These are phyloP conservation scores for Enteromius radiatus DNA, from an alignment of 2,797 vertebrate species.

Conservation along the genomic window DNA sequence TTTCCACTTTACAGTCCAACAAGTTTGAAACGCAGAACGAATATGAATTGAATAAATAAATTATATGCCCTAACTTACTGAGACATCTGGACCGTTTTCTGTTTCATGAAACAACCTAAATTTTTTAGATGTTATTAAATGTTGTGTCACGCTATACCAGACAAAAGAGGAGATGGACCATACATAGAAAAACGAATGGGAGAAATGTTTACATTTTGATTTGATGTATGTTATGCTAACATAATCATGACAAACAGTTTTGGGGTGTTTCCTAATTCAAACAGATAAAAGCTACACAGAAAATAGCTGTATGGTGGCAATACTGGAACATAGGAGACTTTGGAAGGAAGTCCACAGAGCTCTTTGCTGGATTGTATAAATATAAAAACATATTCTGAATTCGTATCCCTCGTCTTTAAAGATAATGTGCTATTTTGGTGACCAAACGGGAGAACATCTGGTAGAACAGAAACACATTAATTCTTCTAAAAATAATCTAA, in stretches of 20 bases:
- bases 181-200: neutral
- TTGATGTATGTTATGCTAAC: neutral
- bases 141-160: neutral
- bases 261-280: neutral
- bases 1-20: constrained; percentile 8
- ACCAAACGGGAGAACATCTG: constrained; percentile 36
- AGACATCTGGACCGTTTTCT: constrained; percentile 23
- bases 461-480: constrained; percentile 1
- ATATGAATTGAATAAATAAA: constrained; percentile 27
- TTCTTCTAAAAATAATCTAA: neutral
- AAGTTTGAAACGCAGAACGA: neutral
- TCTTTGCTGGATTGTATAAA: neutral
- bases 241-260: neutral
- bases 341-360: no score
- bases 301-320: neutral
- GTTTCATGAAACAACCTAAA: constrained; percentile 11
- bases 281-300: neutral
- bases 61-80: neutral
- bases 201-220: neutral
- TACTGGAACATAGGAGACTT: no score
- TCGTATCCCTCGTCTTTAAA: neutral
- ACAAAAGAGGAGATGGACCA: neutral
- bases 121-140: constrained; percentile 10
- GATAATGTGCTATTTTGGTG: neutral
- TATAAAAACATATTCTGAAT: neutral